phyloP scores from a whole-genome alignment of 2,113 vertebrate species.

The Chaenogobius annularis region DNA sequence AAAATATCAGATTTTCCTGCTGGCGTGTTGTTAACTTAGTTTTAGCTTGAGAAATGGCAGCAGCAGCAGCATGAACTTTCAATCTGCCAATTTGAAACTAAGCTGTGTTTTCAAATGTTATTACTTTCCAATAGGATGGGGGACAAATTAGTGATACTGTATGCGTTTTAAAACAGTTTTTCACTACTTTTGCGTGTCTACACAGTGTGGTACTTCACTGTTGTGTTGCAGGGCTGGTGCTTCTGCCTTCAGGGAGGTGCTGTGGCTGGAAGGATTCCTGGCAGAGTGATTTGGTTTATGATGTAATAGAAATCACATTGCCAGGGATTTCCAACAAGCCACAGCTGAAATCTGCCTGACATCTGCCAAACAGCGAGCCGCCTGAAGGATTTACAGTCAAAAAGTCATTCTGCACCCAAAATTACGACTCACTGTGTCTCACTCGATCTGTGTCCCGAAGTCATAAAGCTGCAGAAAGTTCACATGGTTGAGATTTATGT shows the following conservation, averaged over 20 bases:
- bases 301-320: constrained; percentile 86
- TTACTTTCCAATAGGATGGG: neutral
- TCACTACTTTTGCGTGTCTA: neutral
- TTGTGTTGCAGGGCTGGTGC: neutral
- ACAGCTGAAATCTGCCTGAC: constrained; percentile 38
- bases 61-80: neutral
- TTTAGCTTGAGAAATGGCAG: neutral
- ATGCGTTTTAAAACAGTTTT: too few species aligned
- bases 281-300: constrained; percentile 86
- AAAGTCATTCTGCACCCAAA: neutral
- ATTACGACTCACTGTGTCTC: neutral
- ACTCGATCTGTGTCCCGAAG: neutral
- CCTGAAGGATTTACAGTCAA: neutral
- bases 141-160: neutral
- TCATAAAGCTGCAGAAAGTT: neutral
- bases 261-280: constrained; percentile 85
- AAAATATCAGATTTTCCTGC: neutral
- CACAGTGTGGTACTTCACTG: neutral
- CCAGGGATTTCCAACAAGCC: constrained; percentile 89
- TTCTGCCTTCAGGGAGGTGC: constrained; percentile 37
- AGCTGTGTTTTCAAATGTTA: too few species aligned
- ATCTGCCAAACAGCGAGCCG: neutral
- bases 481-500: neutral
- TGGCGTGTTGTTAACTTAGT: neutral
- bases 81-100: neutral